Percentiles rank a stretch among this genome's conserved stretches.
These are phyloP conservation scores for Hystrix brachyura DNA, from an alignment of 2,113 vertebrate species.

Conservation along the genomic window DNA sequence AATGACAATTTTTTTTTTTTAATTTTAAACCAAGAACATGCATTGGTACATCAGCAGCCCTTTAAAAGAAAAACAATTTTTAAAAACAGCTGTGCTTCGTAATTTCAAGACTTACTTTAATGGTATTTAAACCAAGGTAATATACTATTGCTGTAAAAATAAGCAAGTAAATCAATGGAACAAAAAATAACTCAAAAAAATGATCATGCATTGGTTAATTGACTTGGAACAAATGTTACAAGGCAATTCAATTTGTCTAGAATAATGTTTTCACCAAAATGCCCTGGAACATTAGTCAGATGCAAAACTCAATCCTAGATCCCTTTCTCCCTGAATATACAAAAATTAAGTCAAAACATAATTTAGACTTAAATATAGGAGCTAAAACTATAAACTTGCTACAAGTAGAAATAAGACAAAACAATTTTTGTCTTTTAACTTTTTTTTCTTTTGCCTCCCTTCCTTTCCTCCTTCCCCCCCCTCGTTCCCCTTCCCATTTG, in stretches of 20 bases:
- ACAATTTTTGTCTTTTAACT: background rate
- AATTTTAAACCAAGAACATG: too few relatives aligned
- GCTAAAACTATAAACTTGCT: background rate
- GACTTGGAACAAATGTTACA: background rate
- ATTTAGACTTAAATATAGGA: background rate
- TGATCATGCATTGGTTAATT: background rate
- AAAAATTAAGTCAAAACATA: background rate
- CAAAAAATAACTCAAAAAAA: background rate
- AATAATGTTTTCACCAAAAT: background rate
- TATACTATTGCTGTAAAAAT: background rate
- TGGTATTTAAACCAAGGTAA: background rate
- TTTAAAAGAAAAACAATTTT: background rate
- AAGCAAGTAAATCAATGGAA: background rate
- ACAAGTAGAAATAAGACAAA: background rate
- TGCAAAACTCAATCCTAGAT: background rate
- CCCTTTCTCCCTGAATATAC: background rate
- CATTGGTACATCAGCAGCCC: too few relatives aligned
- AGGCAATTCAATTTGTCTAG: background rate
- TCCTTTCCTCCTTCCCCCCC: too few relatives aligned
- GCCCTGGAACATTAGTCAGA: background rate
- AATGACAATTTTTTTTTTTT: too few relatives aligned
- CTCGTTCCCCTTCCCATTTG: too few relatives aligned
- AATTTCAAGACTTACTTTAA: background rate
- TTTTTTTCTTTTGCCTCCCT: too few relatives aligned
- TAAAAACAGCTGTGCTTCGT: background rate